Evolutionary conservation across 2,888 invertebrate species (phyloP), one percentile per base, ranked within the genome.

Genomic region (Maniola hyperantus): DNA sequence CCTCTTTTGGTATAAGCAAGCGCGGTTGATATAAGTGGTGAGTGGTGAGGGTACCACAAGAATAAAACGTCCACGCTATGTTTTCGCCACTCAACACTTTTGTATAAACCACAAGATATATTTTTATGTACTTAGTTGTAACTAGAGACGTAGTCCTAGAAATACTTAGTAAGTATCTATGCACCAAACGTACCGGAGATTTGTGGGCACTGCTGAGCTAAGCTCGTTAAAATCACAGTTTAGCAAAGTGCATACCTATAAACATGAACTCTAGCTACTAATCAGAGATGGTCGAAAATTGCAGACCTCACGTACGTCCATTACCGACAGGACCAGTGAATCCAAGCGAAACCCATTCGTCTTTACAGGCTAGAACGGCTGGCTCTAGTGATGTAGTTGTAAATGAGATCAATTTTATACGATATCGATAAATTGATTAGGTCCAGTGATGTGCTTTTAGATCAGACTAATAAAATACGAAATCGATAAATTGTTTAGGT

Each of bases 331-430:
- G 76, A 77, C 75, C 60, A 70, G 64, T 64, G 70, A 77, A 71
- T 70, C 79, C 76, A 77, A 79, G 78, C 76, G 71, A 75, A 75
- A 75, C 75, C 77, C 77, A 81, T 82, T 82, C 78, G 74, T 76
- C 74, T 70, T 68, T 58, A 59, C 65, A 63, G 59, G 68, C n/a
- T 51, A 58, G 36, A 51, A 64, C 13, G n/a, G 18, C 60, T 60
- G 4, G 13, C 1, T 53, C 36, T 55, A 55, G 55, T 39, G 55
- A 55, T 18, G 55, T 5, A 15, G 10, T 20, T 20, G 20, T n/a
- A n/a, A 15, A 39, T 39, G 46, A n/a, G 8, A n/a, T 6, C 13
- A 44, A 44, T 50, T 8, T 7, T 8, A 46, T 1, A 26, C 20
- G 1, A 50, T 53, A 34, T 53, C 53, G 48, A 50, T 50, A 50